phyloP scores from a whole-genome alignment of 2,113 vertebrate genomes.

The Diphyllodes magnificus region DNA sequence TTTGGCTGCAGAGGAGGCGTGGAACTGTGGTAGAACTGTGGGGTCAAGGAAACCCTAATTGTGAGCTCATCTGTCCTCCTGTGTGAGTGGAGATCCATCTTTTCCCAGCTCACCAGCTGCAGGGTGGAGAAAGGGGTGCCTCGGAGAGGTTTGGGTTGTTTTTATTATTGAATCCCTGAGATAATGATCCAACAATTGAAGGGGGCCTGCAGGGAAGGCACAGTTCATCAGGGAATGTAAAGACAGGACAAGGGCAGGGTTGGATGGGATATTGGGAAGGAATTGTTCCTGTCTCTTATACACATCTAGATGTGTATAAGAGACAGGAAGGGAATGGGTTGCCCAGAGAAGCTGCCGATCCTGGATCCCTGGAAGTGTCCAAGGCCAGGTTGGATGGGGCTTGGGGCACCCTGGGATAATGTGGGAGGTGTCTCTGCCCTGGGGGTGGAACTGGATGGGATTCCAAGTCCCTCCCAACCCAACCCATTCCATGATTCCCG shows the following conservation, averaged over 20 bases:
- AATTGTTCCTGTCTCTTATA: too few species aligned
- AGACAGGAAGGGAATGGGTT: too few species aligned
- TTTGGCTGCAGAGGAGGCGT: not conserved
- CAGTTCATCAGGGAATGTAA: not conserved
- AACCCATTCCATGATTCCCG: fast-evolving
- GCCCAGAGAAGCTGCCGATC: too few species aligned
- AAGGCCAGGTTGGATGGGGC: fast-evolving
- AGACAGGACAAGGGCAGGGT: not conserved
- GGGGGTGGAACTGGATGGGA: fast-evolving
- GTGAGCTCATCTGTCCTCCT: not conserved
- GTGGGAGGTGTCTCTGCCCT: not conserved
- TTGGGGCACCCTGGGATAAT: fast-evolving
- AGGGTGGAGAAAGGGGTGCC: not conserved
- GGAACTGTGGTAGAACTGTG: not conserved
- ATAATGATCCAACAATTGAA: not conserved
- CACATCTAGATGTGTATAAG: too few species aligned
- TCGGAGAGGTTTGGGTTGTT: not conserved
- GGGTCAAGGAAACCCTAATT: not conserved
- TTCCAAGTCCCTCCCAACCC: not conserved
- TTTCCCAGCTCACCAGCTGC: not conserved
- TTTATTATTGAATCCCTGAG: not conserved
- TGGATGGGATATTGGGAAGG: not conserved
- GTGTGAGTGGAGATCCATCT: not conserved
- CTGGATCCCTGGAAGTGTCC: not conserved
- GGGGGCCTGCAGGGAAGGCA: too few species aligned